Base-by-base conservation (phyloP, 2,797 vertebrate species). In the Acanthurus tractus region DNA sequence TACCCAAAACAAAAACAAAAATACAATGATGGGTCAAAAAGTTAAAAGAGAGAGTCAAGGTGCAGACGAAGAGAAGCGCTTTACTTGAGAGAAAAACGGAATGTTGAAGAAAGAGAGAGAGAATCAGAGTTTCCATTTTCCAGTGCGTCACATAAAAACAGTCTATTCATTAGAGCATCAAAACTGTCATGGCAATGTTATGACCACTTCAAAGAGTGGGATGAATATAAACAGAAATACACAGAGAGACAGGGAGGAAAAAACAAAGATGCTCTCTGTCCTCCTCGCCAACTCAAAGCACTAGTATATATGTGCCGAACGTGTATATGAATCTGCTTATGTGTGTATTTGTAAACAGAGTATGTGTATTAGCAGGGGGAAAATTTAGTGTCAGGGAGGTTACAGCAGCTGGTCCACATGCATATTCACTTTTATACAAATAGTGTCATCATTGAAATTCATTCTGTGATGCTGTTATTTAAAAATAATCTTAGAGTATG, bases 111-210 rank as follows among this genome's bases (percentile, higher is more conserved):
- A 52, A 62, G 25, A 50, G 53, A 74, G 17, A 48, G 18, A 49
- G 61, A 82, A 84, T 90, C 87, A 86, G 72, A 88, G 79, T 91
- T 91, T 92, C 89, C 89, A 91, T 88, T 88, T 90, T 89, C 87
- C 79, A 81, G 82, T 76, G 84, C 83, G 85, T 91, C 86, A 80
- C 83, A 88, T 75, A 82, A 90, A 91, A 92, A 88, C 85, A 73
- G 86, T 74, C 79, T 74, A 80, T 91, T 93, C 88, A 91, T 92
- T 89, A 88, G 77, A 89, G 83, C 89, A 89, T 92, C 86, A 84
- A 85, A 88, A 89, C 84, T 83, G 82, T 87, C 88, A 88, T 48
- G 25, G 83, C 83, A 70, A 82, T 68, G 79, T 76, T 88, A 62
- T 53, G 82, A 90, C 91, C 91, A 88, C 90, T 91, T 92, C 87